Evolutionary conservation across 2,888 invertebrate genomes (phyloP).

Genomic region (Stenurella melanura): DNA sequence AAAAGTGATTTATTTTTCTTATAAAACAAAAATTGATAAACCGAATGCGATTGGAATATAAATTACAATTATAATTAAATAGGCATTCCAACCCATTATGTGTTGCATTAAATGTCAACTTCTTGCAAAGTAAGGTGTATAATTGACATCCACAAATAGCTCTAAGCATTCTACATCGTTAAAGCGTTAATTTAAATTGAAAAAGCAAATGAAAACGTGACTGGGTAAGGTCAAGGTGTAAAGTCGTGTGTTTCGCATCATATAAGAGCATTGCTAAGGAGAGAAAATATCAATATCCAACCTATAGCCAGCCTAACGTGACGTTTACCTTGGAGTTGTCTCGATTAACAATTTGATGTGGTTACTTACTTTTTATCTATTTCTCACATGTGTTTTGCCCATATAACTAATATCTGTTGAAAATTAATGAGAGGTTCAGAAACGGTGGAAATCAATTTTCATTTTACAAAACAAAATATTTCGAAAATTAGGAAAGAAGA

Average conservation of each 20-base stretch:
- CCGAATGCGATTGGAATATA: not conserved
- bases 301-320: slow-evolving; percentile 30
- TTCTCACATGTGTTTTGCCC: not conserved
- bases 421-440: not conserved
- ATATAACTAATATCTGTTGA: not conserved
- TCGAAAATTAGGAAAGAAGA: too few species aligned
- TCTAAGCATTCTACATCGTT: slow-evolving; percentile 41
- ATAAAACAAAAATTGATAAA: not conserved
- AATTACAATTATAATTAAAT: not conserved
- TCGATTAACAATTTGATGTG: slow-evolving; percentile 46
- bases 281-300: slow-evolving; percentile 28
- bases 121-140: not conserved
- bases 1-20: not conserved
- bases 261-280: slow-evolving; percentile 40
- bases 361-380: slow-evolving; percentile 42
- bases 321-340: slow-evolving; percentile 50
- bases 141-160: slow-evolving; percentile 32
- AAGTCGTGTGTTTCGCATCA: slow-evolving; percentile 56
- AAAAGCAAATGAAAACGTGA: slow-evolving; percentile 57
- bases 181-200: slow-evolving; percentile 24
- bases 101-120: slow-evolving; percentile 21
- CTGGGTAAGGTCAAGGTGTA: slow-evolving; percentile 62
- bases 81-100: not conserved
- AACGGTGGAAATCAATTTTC: not conserved
- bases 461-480: not conserved